Evolutionary conservation across 2,888 invertebrate species (phyloP).

Genomic region (Brachyptera risi): DNA sequence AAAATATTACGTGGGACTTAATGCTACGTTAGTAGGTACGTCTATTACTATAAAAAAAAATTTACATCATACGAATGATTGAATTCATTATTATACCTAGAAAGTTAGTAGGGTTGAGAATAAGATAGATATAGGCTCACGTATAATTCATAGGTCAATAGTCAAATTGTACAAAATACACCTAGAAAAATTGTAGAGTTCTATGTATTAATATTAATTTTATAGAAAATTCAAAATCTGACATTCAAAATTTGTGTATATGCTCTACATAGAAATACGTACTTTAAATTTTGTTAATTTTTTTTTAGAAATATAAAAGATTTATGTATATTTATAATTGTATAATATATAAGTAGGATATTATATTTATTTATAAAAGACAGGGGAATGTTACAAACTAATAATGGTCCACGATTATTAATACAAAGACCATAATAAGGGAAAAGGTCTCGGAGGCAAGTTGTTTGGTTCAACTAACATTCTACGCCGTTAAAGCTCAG

Average conservation of each 20-base stretch:
- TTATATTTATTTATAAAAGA: constrained; percentile 17
- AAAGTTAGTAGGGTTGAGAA: no score
- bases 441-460: background rate
- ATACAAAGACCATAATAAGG: background rate
- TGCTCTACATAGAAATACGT: background rate
- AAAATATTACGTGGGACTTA: no score
- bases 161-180: constrained; percentile 12
- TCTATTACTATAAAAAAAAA: no score
- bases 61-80: no score
- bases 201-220: background rate
- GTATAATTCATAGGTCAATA: no score
- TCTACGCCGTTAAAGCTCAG: no score
- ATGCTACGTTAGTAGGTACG: no score
- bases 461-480: no score
- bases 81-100: no score
- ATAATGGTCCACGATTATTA: constrained; percentile 10
- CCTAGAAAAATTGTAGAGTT: constrained; percentile 10
- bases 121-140: no score
- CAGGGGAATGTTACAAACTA: constrained; percentile 14
- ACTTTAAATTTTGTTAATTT: background rate
- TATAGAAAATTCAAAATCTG: background rate
- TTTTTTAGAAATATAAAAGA: constrained; percentile 17
- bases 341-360: background rate
- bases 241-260: no score
- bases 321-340: constrained; percentile 4